phyloP scores from a whole-genome alignment of 2,113 vertebrate genomes.

The Mastomys coucha region DNA sequence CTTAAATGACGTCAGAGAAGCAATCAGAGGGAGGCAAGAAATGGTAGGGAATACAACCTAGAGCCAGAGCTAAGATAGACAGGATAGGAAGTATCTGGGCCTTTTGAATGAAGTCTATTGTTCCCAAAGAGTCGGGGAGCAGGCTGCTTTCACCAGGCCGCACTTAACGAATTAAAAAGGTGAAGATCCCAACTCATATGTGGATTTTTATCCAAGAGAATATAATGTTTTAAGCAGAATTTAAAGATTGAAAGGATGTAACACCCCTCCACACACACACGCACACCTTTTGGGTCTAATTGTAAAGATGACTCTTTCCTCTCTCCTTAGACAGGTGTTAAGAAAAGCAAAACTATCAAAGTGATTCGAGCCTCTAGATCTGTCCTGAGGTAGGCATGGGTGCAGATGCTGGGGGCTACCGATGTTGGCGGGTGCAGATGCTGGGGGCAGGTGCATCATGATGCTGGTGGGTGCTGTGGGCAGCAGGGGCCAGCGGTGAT shows the following conservation, averaged over 20 bases:
- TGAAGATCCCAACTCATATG: not conserved
- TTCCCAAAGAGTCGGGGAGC: not conserved
- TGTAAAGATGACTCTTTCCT: not conserved
- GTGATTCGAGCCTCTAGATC: not conserved
- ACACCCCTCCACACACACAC: too few relatives aligned
- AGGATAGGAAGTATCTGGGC: slow-evolving; percentile 24
- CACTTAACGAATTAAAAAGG: not conserved
- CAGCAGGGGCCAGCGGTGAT: rapidly evolving
- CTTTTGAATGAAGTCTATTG: not conserved
- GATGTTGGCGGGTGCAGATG: too few relatives aligned
- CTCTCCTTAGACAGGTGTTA: not conserved
- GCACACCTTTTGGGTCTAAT: not conserved
- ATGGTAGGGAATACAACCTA: not conserved
- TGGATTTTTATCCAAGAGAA: not conserved
- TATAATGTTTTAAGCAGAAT: not conserved
- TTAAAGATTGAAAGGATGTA: not conserved
- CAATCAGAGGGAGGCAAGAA: not conserved
- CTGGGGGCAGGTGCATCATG: too few relatives aligned
- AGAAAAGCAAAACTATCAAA: not conserved
- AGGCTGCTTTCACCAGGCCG: too few relatives aligned
- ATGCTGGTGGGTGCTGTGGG: too few relatives aligned
- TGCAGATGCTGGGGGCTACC: too few relatives aligned
- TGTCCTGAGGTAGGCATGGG: not conserved
- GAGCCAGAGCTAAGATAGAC: not conserved
- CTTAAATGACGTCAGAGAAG: not conserved